These are phyloP conservation scores for Clamator glandarius DNA, from an alignment of 2,797 vertebrate species.

Conservation along the genomic window DNA sequence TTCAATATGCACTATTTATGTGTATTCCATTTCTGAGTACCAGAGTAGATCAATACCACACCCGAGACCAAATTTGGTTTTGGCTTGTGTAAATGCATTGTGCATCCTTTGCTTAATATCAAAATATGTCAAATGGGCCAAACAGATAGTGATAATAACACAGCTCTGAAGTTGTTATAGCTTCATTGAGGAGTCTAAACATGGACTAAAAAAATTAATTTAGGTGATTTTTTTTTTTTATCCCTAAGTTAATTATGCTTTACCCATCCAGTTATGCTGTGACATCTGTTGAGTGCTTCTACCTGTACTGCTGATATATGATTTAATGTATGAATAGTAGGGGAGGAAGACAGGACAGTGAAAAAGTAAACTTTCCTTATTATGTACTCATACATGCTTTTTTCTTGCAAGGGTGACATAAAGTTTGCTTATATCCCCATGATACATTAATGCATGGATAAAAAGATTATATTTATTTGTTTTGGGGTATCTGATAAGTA, in stretches of 20 bases:
- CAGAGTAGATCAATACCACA: not conserved
- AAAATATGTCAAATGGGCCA: not conserved
- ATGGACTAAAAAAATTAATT: not conserved
- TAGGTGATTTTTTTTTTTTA: fast-evolving
- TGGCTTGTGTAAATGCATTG: not conserved
- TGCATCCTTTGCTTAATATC: not conserved
- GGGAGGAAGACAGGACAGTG: not conserved
- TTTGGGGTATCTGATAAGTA: not conserved
- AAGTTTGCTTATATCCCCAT: not conserved
- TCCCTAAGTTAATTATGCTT: not conserved
- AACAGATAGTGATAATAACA: not conserved
- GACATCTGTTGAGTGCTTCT: not conserved
- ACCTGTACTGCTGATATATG: not conserved
- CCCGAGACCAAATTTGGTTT: constrained; percentile 1
- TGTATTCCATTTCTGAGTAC: not conserved
- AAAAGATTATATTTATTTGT: not conserved
- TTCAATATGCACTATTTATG: constrained; percentile 1
- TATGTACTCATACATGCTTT: fast-evolving
- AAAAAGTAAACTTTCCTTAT: not conserved
- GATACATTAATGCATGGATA: not conserved
- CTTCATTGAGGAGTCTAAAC: not conserved
- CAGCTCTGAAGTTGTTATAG: not conserved
- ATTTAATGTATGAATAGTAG: not conserved
- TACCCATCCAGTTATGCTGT: not conserved
- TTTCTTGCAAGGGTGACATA: not conserved